These are phyloP conservation scores for Acanthosepion pharaonis DNA, from an alignment of 2,888 invertebrate species.

Conservation along the genomic window DNA sequence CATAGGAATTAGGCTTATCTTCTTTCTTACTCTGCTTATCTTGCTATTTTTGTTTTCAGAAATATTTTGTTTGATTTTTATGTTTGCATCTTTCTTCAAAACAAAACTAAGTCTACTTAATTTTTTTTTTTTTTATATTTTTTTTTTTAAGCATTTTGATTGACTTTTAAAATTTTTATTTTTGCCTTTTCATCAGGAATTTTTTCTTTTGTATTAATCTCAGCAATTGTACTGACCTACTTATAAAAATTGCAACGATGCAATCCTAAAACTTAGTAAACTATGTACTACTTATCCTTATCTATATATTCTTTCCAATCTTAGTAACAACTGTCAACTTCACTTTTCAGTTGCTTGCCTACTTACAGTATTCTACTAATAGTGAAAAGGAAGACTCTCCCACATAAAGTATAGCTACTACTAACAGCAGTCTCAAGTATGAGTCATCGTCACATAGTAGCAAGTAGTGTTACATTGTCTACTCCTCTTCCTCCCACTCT, in stretches of 20 bases:
- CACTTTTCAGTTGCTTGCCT: no score
- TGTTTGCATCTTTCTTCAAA: neutral
- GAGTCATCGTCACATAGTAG: constrained; percentile 23
- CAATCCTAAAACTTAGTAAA: neutral
- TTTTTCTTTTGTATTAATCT: no score
- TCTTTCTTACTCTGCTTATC: no score
- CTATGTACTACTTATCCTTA: constrained; percentile 1
- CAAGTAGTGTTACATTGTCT: constrained; percentile 5
- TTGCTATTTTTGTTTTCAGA: no score
- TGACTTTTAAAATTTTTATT: no score
- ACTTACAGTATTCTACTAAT: neutral
- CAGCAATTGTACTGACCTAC: no score
- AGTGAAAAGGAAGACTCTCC: neutral
- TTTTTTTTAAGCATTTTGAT: no score
- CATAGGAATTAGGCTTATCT: no score
- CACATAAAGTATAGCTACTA: neutral
- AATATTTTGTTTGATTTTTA: no score
- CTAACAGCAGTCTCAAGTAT: constrained; percentile 10
- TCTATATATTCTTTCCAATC: neutral
- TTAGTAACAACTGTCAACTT: neutral
- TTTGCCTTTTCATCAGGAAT: no score
- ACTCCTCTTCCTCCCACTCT: neutral
- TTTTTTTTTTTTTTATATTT: no score
- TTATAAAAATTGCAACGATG: neutral
- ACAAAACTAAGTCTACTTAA: no score